Base-by-base conservation (phyloP, 2,797 vertebrate species). In the Scolopax rusticola region DNA sequence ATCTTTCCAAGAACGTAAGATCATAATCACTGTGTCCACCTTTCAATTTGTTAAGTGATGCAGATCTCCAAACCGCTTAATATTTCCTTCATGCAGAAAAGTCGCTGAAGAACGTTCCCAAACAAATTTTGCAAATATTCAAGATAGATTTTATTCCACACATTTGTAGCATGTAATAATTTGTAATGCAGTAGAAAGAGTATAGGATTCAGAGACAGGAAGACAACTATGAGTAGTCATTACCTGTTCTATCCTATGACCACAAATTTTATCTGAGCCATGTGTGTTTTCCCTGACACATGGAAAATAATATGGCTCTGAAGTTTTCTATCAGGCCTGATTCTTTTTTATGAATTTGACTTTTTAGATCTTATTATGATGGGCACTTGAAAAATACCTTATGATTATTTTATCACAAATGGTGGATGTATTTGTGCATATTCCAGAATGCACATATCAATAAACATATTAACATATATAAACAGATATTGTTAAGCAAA, bases 1-100 rank as follows among this genome's bases (percentile, higher is more conserved):
- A 12, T 99, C 99, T 93, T 99, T 99, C 96, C 99, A 99, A 99
- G 99, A 99, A 97, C 99, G 99, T 99, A 99, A 99, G 99, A 97
- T 23, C 54, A 69, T 78, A 61, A 69, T 65, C 61, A 27, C 24
- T 71, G 36, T 20, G 5, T 28, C 40, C 14, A 4, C 65, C 51
- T 93, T 93, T 92, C 71, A 45, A 5, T 36, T 68, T 81, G 33
- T 78, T 57, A 19, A 53, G 48, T n/a, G 21, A 33, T 76, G 51
- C 33, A n/a, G 25, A n/a, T 54, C 41, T n/a, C 28, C 1, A 15
- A 50, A 84, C 38, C 45, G 14, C 18, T 61, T 87, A 24, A 70
- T 30, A n/a, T 75, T 96, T 96, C 41, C 64, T 94, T 90, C 36
- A 30, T 38, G 80, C 60, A 54, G 53, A 51, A 3, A 47, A 81